Conservation (phyloP, 1,140 invertebrate species). For the Pseudomyrmex pallidus region DNA sequence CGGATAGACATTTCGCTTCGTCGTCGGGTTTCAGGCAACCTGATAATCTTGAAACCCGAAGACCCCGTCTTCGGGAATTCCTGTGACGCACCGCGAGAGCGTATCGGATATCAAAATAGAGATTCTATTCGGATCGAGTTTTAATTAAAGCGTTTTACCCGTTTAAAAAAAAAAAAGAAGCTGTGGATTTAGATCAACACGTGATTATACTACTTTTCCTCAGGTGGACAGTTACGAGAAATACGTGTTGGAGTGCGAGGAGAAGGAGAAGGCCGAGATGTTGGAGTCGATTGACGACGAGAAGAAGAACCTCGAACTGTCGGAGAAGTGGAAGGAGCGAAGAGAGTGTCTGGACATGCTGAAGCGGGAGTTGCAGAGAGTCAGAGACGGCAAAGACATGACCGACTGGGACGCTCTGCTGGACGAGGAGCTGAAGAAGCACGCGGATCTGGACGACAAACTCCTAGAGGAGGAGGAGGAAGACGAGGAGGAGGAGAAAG, state of each 20-base stretch:
- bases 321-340: conserved; percentile 81
- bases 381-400: conserved; percentile 77
- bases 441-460: conserved; percentile 34
- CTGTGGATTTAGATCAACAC: no score
- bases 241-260: conserved; percentile 81
- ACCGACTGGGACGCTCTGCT: conserved; percentile 81
- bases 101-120: no score
- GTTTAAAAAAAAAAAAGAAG: background rate
- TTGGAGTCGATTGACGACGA: conserved; percentile 45
- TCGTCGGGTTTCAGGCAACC: no score
- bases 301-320: conserved; percentile 24
- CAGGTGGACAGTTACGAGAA: conserved; percentile 82
- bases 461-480: conserved; percentile 48
- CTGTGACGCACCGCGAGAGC: no score
- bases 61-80: no score
- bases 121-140: no score
- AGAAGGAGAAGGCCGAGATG: conserved; percentile 73
- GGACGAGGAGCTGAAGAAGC: conserved; percentile 64
- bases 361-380: conserved; percentile 80
- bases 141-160: no score
- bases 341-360: conserved; percentile 82
- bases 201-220: background rate
- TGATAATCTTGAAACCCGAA: no score
- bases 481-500: conserved; percentile 38
- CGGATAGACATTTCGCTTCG: no score